Evolutionary conservation across 2,113 vertebrate genomes (phyloP).

Genomic region (Eulemur macaco): DNA sequence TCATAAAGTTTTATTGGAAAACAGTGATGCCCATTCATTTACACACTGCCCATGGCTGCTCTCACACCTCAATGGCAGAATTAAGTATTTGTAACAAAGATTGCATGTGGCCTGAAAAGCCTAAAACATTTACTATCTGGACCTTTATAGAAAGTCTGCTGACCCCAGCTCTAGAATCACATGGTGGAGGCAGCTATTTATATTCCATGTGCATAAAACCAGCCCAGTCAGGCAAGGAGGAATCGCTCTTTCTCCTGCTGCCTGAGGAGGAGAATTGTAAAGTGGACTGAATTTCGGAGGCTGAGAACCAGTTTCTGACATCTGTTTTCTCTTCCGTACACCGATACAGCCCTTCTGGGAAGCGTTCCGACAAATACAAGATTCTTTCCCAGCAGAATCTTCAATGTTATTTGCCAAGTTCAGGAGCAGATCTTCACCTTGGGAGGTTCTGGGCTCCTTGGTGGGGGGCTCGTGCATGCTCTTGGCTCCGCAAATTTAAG

Average conservation of each 20-base stretch:
- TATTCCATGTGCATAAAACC: neutral
- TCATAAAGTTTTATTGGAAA: neutral
- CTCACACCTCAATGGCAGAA: neutral
- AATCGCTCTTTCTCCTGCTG: neutral
- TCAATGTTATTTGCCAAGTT: neutral
- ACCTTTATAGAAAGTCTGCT: neutral
- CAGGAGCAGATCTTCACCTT: conserved; percentile 4
- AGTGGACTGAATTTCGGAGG: neutral
- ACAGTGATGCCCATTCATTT: neutral
- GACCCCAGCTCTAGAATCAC: neutral
- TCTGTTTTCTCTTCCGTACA: conserved; percentile 29
- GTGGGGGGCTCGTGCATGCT: neutral
- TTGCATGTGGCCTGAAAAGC: neutral
- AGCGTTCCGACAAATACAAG: neutral
- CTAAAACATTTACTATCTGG: neutral
- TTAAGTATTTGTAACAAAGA: neutral
- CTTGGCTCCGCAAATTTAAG: neutral
- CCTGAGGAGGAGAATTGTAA: neutral
- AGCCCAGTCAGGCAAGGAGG: neutral
- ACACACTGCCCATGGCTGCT: neutral
- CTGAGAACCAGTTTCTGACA: neutral
- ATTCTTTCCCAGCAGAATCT: neutral
- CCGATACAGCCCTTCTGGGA: neutral
- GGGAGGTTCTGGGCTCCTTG: neutral
- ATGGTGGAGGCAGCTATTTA: neutral